phyloP scores from a whole-genome alignment of 92 coral and sea anemone species.

The Epizoanthus illoricatus region DNA sequence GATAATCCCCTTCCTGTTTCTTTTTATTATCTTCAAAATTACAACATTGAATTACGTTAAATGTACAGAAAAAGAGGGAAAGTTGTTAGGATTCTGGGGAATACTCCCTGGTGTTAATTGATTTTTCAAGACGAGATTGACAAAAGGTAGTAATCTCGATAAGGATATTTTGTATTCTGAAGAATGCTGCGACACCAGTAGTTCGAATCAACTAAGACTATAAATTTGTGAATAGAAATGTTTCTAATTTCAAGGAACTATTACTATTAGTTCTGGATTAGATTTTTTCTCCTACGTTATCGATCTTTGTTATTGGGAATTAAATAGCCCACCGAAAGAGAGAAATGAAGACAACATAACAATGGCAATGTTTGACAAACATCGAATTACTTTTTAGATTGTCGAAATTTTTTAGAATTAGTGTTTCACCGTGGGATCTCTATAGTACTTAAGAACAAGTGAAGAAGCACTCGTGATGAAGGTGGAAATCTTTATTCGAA shows the following conservation, averaged over 20 bases:
- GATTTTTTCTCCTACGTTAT: constrained; percentile 1
- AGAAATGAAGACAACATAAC: constrained; percentile 36
- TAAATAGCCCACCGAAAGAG: constrained; percentile 31
- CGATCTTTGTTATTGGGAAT: constrained; percentile 15
- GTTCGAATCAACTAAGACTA: not conserved
- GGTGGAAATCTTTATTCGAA: constrained; percentile 21
- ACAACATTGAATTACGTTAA: constrained; percentile 20
- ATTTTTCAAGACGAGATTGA: constrained; percentile 45
- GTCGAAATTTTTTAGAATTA: not conserved
- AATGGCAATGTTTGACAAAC: constrained; percentile 74
- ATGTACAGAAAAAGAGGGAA: constrained; percentile 20
- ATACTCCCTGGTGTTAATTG: constrained; percentile 35
- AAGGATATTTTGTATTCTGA: constrained; percentile 15
- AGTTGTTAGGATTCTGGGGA: not conserved
- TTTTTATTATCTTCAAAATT: constrained; percentile 9
- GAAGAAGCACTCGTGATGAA: constrained; percentile 28
- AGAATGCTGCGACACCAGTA: not conserved
- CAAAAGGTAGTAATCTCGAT: constrained; percentile 32
- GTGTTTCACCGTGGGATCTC: constrained; percentile 28
- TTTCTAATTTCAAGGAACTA: not conserved
- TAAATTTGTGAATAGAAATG: constrained; percentile 15
- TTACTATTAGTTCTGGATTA: not conserved
- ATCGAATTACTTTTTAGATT: constrained; percentile 55
- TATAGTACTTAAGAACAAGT: constrained; percentile 32
- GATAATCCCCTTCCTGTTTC: constrained; percentile 15